A percentile compares a stretch with the other conserved stretches of the same genome.
Evolutionary conservation across 1,140 invertebrate genomes (phyloP).

Genomic region (Pararge aegeria): DNA sequence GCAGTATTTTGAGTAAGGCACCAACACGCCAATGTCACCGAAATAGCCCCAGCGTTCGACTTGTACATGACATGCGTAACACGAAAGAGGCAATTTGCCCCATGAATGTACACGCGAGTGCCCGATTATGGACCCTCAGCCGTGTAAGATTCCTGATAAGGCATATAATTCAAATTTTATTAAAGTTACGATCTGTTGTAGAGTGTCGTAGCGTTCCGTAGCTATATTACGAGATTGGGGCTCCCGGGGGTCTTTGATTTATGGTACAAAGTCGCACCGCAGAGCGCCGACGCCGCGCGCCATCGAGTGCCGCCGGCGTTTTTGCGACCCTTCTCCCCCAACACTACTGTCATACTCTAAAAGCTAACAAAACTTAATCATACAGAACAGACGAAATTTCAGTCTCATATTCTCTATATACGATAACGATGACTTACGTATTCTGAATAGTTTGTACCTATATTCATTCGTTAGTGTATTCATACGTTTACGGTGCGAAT

Average conservation of each 20-base stretch:
- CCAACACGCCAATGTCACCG: constrained; percentile 62
- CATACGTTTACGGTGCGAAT: too few relatives aligned
- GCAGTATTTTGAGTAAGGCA: constrained; percentile 65
- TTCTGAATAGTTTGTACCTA: background rate
- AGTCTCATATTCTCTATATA: background rate
- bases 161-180: constrained; percentile 31
- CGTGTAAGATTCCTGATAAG: constrained; percentile 30
- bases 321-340: constrained; percentile 55
- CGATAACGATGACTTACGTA: constrained; percentile 2
- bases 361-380: constrained; percentile 52
- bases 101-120: constrained; percentile 34
- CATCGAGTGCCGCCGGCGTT: constrained; percentile 53
- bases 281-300: constrained; percentile 48
- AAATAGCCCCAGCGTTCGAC: constrained; percentile 50
- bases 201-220: constrained; percentile 42
- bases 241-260: constrained; percentile 71
- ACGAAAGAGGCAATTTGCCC: constrained; percentile 33
- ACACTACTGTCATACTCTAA: constrained; percentile 41
- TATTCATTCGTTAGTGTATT: too few relatives aligned
- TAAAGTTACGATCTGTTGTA: constrained; percentile 38
- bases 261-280: constrained; percentile 62
- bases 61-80: constrained; percentile 44
- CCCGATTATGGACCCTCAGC: constrained; percentile 30
- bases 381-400: constrained; percentile 34
- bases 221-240: constrained; percentile 46